phyloP scores from a whole-genome alignment of 2,113 vertebrate genomes.

The Vulpes lagopus region DNA sequence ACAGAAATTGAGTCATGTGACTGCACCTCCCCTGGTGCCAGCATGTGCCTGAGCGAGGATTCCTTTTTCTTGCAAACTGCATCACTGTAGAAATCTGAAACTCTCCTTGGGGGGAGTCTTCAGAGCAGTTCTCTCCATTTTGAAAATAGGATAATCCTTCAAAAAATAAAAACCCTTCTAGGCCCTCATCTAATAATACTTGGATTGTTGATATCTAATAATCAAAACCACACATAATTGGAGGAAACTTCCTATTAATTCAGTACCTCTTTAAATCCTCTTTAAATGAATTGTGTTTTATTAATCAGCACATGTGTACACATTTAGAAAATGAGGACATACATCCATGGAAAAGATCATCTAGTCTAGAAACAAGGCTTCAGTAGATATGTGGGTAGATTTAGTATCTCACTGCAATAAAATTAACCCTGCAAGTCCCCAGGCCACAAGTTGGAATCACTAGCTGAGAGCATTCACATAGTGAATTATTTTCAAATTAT shows the following conservation, averaged over 20 bases:
- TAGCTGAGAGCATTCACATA: neutral
- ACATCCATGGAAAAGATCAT: neutral
- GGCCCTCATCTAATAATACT: neutral
- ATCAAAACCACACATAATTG: neutral
- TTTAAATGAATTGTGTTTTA: neutral
- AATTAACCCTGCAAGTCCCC: neutral
- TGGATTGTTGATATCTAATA: neutral
- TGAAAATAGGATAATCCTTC: neutral
- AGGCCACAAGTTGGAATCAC: neutral
- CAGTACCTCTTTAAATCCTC: neutral
- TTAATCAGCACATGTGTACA: neutral
- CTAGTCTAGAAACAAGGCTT: neutral
- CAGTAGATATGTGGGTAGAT: neutral
- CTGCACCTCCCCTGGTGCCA: fast-evolving
- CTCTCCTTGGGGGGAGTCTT: neutral
- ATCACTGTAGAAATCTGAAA: neutral
- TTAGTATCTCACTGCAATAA: neutral
- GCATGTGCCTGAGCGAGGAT: neutral
- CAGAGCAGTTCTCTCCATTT: neutral
- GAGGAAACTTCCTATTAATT: neutral
- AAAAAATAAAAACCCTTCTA: neutral
- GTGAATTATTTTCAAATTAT: neutral
- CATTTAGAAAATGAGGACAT: neutral
- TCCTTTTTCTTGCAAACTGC: neutral
- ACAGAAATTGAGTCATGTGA: neutral